Base-by-base conservation (phyloP, 2,113 vertebrate species). In the Oreochromis spilurus region DNA sequence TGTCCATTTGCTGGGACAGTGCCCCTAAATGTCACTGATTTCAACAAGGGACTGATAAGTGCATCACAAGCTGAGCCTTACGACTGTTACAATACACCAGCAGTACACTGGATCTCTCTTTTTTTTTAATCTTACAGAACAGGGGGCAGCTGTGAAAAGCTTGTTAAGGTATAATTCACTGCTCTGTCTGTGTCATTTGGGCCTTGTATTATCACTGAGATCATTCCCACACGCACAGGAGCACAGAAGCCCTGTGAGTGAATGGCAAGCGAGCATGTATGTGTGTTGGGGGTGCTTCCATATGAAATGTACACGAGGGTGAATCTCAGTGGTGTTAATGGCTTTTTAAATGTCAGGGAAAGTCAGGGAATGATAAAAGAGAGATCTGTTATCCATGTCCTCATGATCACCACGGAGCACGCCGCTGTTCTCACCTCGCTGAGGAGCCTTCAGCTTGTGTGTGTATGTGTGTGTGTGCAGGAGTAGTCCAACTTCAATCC, bases 321-420 rank as follows among this genome's bases (percentile, higher is more conserved):
- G 92, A 93, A 93, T 92, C 92, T 95, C 92, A 88, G 89, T 91
- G 87, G 93, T 95, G 95, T 95, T 96, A 97, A 97, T 97, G 95
- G 96, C 96, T 97, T 97, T 97, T 96, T 97, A 97, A 97, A 97
- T 97, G 96, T 97, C 96, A 97, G 93, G 94, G 95, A 97, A 96
- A 96, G 96, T 96, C 96, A 96, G 94, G 91, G 95, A 96, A 96
- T 96, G 96, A 97, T 96, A 96, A 96, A 97, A 95, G 90, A 94
- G 92, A 95, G 95, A 96, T 96, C 90, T 95, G 96, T 97, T 97
- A 96, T 97, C 96, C 96, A 93, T 93, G 94, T 96, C 93, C 93
- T 93, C 95, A 92, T 94, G 95, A 96, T 95, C 92, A 93, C 92
- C 88, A 62, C 24, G 57, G 79, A 94, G 90, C 89, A 90, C 52